phyloP scores from a whole-genome alignment of 2,113 vertebrate species.

The Aplodontia rufa region DNA sequence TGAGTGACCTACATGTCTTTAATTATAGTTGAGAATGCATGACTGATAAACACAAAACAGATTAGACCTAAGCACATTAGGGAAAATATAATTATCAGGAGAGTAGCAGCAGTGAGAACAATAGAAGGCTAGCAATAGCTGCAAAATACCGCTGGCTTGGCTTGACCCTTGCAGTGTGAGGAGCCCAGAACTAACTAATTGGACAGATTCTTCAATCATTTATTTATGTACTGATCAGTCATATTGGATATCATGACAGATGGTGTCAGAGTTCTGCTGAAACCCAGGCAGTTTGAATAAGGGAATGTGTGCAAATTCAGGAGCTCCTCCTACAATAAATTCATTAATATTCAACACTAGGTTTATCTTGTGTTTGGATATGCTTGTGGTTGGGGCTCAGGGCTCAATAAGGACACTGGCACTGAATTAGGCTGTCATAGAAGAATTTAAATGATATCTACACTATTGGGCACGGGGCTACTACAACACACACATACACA shows the following conservation, averaged over 20 bases:
- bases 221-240: slow-evolving; percentile 22
- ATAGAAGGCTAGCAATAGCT: not conserved
- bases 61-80: not conserved
- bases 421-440: not conserved
- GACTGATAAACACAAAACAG: not conserved
- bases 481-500: not conserved
- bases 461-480: not conserved
- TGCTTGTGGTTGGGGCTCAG: not conserved
- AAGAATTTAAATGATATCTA: not conserved
- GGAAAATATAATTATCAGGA: not conserved
- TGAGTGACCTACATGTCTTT: not conserved
- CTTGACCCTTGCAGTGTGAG: not conserved
- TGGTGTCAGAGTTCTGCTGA: slow-evolving; percentile 35
- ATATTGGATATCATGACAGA: slow-evolving; percentile 35
- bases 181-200: slow-evolving; percentile 21
- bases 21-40: not conserved
- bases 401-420: not conserved
- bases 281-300: slow-evolving; percentile 19
- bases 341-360: slow-evolving; percentile 21
- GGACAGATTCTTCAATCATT: slow-evolving; percentile 9
- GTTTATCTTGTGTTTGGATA: not conserved
- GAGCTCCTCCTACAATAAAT: not conserved
- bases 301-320: slow-evolving; percentile 21
- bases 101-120: not conserved
- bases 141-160: not conserved